These are phyloP conservation scores for Labeo calbasu DNA, from an alignment of 2,797 vertebrate genomes.

Conservation along the genomic window DNA sequence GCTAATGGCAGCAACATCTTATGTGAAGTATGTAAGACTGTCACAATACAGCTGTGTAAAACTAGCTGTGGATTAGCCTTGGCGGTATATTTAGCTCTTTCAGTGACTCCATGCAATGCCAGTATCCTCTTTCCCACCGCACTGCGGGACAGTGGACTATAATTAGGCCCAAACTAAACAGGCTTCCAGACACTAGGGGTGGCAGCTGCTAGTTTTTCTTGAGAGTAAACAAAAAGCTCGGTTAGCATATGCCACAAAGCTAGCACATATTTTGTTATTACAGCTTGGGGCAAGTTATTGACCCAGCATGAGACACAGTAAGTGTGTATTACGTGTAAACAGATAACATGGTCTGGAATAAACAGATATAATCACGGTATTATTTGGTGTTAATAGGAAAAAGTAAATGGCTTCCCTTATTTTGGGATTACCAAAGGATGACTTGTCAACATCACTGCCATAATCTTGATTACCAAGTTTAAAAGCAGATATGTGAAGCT, in stretches of 20 bases:
- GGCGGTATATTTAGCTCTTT: slow-evolving; percentile 73
- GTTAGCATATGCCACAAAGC: slow-evolving; percentile 34
- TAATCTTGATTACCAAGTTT: not conserved
- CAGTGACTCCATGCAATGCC: slow-evolving; percentile 63
- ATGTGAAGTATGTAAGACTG: slow-evolving; percentile 1
- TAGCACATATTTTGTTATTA: slow-evolving; percentile 30
- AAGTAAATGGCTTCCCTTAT: not conserved
- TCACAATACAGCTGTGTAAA: slow-evolving; percentile 64
- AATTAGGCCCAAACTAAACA: slow-evolving; percentile 60
- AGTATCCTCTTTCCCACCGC: slow-evolving; percentile 67
- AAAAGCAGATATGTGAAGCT: not conserved
- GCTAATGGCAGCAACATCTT: not conserved
- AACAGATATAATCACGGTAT: not conserved
- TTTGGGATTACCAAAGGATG: not conserved
- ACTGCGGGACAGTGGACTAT: slow-evolving; percentile 52
- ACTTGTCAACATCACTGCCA: not conserved
- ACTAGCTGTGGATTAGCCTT: slow-evolving; percentile 57
- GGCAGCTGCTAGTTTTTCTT: slow-evolving; percentile 64
- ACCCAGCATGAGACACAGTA: not conserved
- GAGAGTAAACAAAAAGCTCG: slow-evolving; percentile 64
- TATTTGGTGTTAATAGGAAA: not conserved
- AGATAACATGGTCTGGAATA: not conserved
- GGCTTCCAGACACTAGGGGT: slow-evolving; percentile 61
- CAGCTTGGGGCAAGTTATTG: slow-evolving; percentile 13
- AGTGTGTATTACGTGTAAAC: not conserved